These are phyloP conservation scores for Hybognathus amarus DNA, from an alignment of 2,797 vertebrate species.

Conservation along the genomic window DNA sequence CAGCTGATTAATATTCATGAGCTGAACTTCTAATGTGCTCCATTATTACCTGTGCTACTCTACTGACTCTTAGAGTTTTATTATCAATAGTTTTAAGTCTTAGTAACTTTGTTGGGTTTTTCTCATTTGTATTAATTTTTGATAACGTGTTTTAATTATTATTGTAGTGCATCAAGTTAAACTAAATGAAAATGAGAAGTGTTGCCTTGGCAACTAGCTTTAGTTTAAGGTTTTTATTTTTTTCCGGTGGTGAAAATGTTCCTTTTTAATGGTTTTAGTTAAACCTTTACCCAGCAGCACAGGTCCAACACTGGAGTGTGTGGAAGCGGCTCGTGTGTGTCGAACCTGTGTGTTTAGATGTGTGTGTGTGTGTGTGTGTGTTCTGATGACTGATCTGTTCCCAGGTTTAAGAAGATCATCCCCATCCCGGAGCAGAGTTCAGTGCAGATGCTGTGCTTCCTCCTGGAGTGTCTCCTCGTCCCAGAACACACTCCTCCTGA, in stretches of 20 bases:
- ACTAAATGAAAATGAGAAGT: not conserved
- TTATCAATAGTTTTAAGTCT: not conserved
- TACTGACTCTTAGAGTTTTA: not conserved
- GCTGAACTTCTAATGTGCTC: not conserved
- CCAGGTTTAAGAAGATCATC: constrained; percentile 94
- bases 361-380: not conserved
- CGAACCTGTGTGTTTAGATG: not conserved
- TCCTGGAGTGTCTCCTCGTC: constrained; percentile 91
- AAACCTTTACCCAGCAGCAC: not conserved
- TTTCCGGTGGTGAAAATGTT: not conserved
- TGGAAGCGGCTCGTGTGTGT: no score
- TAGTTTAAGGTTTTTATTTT: not conserved
- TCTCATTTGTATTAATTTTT: not conserved
- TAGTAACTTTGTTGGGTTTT: not conserved
- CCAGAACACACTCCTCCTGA: constrained; percentile 86
- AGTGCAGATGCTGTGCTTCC: constrained; percentile 91
- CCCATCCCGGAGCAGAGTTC: constrained; percentile 91
- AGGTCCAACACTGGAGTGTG: not conserved
- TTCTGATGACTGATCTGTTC: not conserved
- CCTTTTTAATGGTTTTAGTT: not conserved
- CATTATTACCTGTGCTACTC: not conserved
- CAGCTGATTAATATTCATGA: constrained; percentile 5
- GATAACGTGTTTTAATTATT: not conserved
- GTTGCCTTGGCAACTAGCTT: not conserved
- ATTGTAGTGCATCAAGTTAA: no score